Conservation (phyloP, 2,797 vertebrate species). For the Clarias laeviceps region DNA sequence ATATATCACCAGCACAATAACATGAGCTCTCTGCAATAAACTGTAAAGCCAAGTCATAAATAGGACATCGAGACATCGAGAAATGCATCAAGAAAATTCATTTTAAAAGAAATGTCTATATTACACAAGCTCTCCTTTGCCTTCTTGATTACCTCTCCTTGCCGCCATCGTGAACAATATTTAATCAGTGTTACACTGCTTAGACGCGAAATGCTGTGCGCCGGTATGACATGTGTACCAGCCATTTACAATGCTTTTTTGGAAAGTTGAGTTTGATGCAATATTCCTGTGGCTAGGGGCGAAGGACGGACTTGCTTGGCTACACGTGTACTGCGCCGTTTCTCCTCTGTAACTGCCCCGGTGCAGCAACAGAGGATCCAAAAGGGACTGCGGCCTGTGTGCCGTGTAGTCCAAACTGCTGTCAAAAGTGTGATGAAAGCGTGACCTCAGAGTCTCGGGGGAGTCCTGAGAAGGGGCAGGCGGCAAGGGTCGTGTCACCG, state of each 20-base stretch:
- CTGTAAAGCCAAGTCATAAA: constrained; percentile 38
- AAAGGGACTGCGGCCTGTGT: constrained; percentile 75
- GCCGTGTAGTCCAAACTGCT: constrained; percentile 76
- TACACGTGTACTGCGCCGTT: constrained; percentile 71
- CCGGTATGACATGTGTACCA: constrained; percentile 81
- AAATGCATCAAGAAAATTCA: background rate
- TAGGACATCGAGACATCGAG: constrained; percentile 1
- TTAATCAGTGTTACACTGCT: constrained; percentile 70
- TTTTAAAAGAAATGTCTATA: background rate
- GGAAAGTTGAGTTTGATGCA: constrained; percentile 71
- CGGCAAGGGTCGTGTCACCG: constrained; percentile 56
- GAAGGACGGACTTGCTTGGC: constrained; percentile 72
- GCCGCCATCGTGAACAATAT: constrained; percentile 63
- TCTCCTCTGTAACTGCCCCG: constrained; percentile 74
- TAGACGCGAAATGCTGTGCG: constrained; percentile 74
- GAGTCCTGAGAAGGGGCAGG: constrained; percentile 65
- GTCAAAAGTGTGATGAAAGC: constrained; percentile 78
- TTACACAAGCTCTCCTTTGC: background rate
- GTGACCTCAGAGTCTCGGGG: constrained; percentile 75
- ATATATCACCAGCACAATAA: background rate
- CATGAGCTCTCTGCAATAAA: background rate
- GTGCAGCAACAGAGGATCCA: constrained; percentile 78
- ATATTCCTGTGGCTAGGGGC: constrained; percentile 73
- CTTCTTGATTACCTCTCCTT: background rate
- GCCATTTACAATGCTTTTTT: constrained; percentile 77